Conservation (phyloP, 2,888 invertebrate species). For the Hoplodrina ambigua region DNA sequence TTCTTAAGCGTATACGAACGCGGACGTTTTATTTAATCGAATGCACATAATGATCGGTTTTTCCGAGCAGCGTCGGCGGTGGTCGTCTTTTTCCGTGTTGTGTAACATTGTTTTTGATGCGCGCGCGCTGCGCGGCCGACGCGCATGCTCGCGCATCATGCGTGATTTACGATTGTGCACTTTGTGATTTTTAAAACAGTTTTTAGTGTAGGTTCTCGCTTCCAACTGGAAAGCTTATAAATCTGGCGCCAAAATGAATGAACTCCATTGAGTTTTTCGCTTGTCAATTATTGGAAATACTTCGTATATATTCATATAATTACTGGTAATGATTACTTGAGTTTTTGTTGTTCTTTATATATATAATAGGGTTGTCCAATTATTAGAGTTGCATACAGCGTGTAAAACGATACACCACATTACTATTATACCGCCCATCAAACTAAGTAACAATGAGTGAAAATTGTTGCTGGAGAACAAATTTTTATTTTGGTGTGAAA, state of each 20-base stretch:
- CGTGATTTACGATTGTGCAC: slow-evolving; percentile 85
- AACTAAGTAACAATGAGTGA: neutral
- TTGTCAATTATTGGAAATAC: slow-evolving; percentile 75
- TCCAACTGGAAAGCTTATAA: slow-evolving; percentile 82
- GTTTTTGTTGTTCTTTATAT: slow-evolving; percentile 69
- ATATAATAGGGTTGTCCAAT: slow-evolving; percentile 58
- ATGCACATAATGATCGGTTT: slow-evolving; percentile 88
- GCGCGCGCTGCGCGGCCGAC: slow-evolving; percentile 68
- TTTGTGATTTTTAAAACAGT: slow-evolving; percentile 82
- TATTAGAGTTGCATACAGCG: neutral
- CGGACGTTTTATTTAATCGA: slow-evolving; percentile 81
- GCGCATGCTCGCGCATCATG: slow-evolving; percentile 69
- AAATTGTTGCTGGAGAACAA: too few relatives aligned
- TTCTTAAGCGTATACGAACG: slow-evolving; percentile 80
- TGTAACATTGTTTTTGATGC: slow-evolving; percentile 83
- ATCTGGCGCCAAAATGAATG: slow-evolving; percentile 89
- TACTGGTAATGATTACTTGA: slow-evolving; percentile 68
- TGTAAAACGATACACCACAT: too few relatives aligned
- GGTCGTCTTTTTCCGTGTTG: slow-evolving; percentile 86
- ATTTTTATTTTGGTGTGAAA: too few relatives aligned
- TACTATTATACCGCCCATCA: too few relatives aligned
- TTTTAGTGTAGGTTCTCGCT: slow-evolving; percentile 83
- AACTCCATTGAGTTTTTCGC: slow-evolving; percentile 80
- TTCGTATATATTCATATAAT: slow-evolving; percentile 73
- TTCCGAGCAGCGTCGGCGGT: slow-evolving; percentile 82